Percentiles rank a stretch among this genome's conserved stretches.
Evolutionary conservation across 2,113 vertebrate genomes (phyloP).

Genomic region (Acrocephalus arundinaceus): DNA sequence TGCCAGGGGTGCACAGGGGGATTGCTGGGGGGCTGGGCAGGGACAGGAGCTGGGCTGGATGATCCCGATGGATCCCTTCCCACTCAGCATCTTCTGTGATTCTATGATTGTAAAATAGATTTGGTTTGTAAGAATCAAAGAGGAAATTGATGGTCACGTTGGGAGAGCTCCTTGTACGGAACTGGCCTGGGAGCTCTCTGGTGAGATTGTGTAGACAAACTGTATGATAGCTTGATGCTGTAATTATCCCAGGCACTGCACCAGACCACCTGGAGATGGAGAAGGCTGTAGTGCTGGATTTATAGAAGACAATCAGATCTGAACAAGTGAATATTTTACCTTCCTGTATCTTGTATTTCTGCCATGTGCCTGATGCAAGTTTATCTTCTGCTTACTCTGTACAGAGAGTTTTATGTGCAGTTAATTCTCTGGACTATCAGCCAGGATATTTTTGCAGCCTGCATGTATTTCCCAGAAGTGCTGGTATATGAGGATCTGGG

Average conservation of each 20-base stretch:
- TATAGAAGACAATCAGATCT: not conserved
- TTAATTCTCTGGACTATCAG: conserved; percentile 2
- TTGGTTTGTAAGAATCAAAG: not conserved
- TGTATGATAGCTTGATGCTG: not conserved
- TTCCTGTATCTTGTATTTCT: not conserved
- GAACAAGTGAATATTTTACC: not conserved
- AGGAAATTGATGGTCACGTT: not conserved
- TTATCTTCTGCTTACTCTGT: not conserved
- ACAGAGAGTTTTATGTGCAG: not conserved
- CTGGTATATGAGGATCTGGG: conserved; percentile 36
- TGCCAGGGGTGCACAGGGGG: not conserved
- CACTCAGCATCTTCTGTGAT: not conserved
- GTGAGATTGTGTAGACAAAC: not conserved
- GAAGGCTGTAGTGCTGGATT: not conserved
- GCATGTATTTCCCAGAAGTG: conserved; percentile 45
- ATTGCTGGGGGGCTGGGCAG: not conserved
- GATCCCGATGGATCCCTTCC: rapidly evolving
- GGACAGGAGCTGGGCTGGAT: rapidly evolving
- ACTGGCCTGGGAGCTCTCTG: not conserved
- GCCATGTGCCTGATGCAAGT: not conserved
- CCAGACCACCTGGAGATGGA: not conserved
- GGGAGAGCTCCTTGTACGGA: not conserved
- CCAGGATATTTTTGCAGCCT: not conserved
- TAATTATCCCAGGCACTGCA: not conserved
- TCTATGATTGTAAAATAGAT: not conserved